A percentile compares a stretch with the other conserved stretches of the same genome.
phyloP scores from a whole-genome alignment of 2,113 vertebrate species.

The Sorex fumeus region DNA sequence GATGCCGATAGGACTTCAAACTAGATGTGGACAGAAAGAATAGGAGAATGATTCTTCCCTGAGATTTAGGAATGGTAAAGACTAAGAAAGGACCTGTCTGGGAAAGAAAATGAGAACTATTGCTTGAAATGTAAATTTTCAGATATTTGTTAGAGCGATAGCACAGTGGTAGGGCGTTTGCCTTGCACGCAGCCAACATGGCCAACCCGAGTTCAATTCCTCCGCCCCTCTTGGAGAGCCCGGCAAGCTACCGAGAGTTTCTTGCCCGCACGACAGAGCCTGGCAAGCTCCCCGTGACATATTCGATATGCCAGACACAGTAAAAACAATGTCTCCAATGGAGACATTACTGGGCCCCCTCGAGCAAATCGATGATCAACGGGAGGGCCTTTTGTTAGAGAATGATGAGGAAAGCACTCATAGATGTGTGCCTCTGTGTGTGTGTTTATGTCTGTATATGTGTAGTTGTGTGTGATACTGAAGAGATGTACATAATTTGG shows the following conservation, averaged over 20 bases:
- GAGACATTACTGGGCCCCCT: no score
- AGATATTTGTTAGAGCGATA: conserved; percentile 20
- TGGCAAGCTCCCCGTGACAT: no score
- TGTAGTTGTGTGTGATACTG: neutral
- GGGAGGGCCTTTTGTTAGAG: conserved; percentile 10
- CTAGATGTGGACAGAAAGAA: neutral
- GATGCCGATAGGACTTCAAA: neutral
- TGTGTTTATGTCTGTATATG: no score
- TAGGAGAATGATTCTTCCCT: neutral
- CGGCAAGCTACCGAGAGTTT: no score
- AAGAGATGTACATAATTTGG: neutral
- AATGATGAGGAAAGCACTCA: neutral
- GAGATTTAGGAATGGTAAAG: neutral
- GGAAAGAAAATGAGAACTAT: neutral
- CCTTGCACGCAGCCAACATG: no score
- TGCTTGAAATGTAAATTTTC: neutral
- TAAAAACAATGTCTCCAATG: no score
- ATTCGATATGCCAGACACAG: no score
- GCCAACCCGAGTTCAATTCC: no score
- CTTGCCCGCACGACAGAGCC: no score
- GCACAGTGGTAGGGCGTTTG: no score
- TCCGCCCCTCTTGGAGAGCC: no score
- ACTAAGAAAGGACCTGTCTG: neutral
- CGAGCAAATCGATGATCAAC: no score
- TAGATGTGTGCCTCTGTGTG: neutral